phyloP scores from a whole-genome alignment of 2,888 invertebrate genomes.

The Operophtera brumata region DNA sequence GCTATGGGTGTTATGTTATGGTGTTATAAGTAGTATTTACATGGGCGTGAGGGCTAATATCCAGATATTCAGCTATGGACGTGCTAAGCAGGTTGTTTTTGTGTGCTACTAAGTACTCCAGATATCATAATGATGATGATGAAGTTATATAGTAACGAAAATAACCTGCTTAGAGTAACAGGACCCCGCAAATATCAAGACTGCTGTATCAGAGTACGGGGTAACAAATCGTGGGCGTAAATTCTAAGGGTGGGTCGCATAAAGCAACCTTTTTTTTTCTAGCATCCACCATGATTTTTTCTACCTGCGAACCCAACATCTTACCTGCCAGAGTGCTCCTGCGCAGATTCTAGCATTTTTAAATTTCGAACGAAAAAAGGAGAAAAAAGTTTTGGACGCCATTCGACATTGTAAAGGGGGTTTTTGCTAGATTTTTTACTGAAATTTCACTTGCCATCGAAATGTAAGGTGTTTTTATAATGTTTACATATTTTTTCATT shows the following conservation, averaged over 20 bases:
- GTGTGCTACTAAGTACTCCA: too few species aligned
- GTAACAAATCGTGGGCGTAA: conserved; percentile 68
- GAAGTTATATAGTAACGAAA: not conserved
- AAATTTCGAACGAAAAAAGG: conserved; percentile 55
- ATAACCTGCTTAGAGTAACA: not conserved
- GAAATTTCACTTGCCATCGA: conserved; percentile 65
- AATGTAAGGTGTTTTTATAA: conserved; percentile 60
- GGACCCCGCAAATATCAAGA: conserved; percentile 37
- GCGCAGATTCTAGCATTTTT: conserved; percentile 72
- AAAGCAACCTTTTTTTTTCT: conserved; percentile 67
- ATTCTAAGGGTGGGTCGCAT: conserved; percentile 71
- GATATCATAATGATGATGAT: too few species aligned
- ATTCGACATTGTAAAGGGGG: conserved; percentile 51
- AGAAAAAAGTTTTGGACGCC: conserved; percentile 47
- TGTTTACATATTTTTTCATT: conserved; percentile 52
- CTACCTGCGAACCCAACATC: conserved; percentile 75
- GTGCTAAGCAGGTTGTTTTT: too few species aligned
- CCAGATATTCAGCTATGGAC: too few species aligned
- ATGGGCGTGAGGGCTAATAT: too few species aligned
- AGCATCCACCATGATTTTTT: conserved; percentile 71
- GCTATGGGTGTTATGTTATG: too few species aligned
- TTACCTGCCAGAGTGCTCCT: conserved; percentile 64
- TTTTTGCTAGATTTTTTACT: conserved; percentile 70
- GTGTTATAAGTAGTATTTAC: too few species aligned
- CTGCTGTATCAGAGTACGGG: conserved; percentile 31